A percentile compares a stretch with the other conserved stretches of the same genome.
Evolutionary conservation across 2,797 vertebrate species (phyloP).

Genomic region (Kryptolebias ocellatus): DNA sequence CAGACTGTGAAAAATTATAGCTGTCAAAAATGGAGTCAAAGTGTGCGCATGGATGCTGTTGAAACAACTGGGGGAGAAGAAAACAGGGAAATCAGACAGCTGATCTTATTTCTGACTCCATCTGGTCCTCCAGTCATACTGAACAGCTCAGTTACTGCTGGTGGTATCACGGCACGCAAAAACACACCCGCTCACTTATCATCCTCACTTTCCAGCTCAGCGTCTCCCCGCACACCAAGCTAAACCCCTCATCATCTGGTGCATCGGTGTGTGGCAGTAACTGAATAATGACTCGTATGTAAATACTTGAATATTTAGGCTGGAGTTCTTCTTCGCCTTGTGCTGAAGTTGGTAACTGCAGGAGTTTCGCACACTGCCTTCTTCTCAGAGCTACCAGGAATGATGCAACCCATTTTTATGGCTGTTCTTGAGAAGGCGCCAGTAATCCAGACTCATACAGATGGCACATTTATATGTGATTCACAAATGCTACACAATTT

Average conservation of each 20-base stretch:
- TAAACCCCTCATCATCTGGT: conserved; percentile 63
- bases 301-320: conserved; percentile 57
- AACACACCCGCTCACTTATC: conserved; percentile 55
- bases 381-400: conserved; percentile 12
- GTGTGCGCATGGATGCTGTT: conserved; percentile 17
- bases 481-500: conserved; percentile 37
- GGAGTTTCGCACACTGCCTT: conserved; percentile 25
- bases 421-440: conserved; percentile 35
- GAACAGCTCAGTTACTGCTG: conserved; percentile 46
- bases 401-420: conserved; percentile 36
- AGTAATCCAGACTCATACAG: conserved; percentile 42
- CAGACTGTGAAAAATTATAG: conserved; percentile 6
- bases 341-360: conserved; percentile 11
- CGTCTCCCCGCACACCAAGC: conserved; percentile 38
- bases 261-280: conserved; percentile 62
- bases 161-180: conserved; percentile 42
- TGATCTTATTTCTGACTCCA: conserved; percentile 45
- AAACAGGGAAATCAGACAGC: conserved; percentile 28
- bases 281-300: conserved; percentile 63
- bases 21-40: conserved; percentile 24
- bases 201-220: conserved; percentile 52
- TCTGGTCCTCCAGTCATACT: conserved; percentile 41
- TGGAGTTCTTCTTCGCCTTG: conserved; percentile 26
- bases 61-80: conserved; percentile 35
- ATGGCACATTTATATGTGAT: conserved; percentile 54